phyloP scores from a whole-genome alignment of 2,797 vertebrate species.

The Sphenodon punctatus region DNA sequence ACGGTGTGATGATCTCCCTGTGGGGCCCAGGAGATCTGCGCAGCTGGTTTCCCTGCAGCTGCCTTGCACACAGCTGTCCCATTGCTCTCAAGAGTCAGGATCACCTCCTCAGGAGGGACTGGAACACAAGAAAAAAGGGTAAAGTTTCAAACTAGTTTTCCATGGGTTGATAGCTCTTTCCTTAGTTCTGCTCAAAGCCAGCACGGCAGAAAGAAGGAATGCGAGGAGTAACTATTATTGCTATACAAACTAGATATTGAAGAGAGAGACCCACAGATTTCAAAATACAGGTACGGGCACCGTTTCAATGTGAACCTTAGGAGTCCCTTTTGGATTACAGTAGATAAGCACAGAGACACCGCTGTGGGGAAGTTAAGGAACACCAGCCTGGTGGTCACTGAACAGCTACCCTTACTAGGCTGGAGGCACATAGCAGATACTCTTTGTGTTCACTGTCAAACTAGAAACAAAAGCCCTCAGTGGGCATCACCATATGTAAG shows the following conservation, averaged over 20 bases:
- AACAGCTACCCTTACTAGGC: too few relatives aligned
- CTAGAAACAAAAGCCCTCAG: too few relatives aligned
- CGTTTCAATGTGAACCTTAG: not conserved
- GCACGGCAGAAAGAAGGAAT: not conserved
- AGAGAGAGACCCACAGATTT: not conserved
- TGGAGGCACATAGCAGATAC: too few relatives aligned
- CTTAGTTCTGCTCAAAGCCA: not conserved
- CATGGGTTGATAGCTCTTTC: not conserved
- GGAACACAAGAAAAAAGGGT: not conserved
- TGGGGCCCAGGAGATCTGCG: slow-evolving; percentile 52
- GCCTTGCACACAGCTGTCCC: slow-evolving; percentile 50
- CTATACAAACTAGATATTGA: not conserved
- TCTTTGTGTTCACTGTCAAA: too few relatives aligned
- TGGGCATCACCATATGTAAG: too few relatives aligned
- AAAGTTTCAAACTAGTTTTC: not conserved
- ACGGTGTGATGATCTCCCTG: not conserved
- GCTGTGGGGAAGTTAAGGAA: not conserved
- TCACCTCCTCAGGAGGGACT: slow-evolving; percentile 37
- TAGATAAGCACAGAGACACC: not conserved
- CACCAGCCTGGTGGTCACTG: too few relatives aligned
- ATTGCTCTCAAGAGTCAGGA: not conserved
- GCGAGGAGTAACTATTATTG: not conserved
- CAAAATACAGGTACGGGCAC: not conserved
- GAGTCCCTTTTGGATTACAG: not conserved
- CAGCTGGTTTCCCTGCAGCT: slow-evolving; percentile 45